phyloP scores from a whole-genome alignment of 2,797 vertebrate genomes.

The Acridotheres tristis region DNA sequence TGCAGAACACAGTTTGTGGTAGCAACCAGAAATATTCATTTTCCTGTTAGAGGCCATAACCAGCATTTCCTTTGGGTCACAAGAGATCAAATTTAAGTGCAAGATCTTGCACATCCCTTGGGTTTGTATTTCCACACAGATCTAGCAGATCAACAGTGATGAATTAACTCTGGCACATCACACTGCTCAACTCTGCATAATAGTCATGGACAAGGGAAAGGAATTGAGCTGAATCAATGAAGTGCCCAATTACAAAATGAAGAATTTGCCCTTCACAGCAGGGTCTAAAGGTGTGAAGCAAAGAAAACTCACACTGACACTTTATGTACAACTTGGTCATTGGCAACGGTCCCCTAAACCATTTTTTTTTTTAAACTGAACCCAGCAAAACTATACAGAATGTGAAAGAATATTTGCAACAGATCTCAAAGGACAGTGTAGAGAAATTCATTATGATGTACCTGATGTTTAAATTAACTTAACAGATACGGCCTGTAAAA shows the following conservation, averaged over 20 bases:
- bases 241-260: conserved; percentile 45
- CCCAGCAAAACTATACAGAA: conserved; percentile 69
- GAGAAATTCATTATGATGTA: conserved; percentile 62
- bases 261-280: conserved; percentile 7
- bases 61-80: background rate
- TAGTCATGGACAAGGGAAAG: background rate
- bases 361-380: conserved; percentile 54
- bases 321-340: conserved; percentile 64
- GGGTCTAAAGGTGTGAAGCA: conserved; percentile 9
- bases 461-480: conserved; percentile 66
- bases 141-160: conserved; percentile 8
- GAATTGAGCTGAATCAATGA: background rate
- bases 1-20: background rate
- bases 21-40: background rate
- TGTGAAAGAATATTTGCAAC: conserved; percentile 70
- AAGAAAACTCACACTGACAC: conserved; percentile 58
- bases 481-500: conserved; percentile 68
- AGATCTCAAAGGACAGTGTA: conserved; percentile 65
- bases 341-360: conserved; percentile 64
- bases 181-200: background rate
- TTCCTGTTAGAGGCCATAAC: background rate
- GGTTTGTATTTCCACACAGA: conserved; percentile 18
- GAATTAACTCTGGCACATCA: conserved; percentile 3
- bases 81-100: background rate
- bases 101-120: background rate